Conservation (phyloP, 2,888 invertebrate species). For the Morpho achilles region DNA sequence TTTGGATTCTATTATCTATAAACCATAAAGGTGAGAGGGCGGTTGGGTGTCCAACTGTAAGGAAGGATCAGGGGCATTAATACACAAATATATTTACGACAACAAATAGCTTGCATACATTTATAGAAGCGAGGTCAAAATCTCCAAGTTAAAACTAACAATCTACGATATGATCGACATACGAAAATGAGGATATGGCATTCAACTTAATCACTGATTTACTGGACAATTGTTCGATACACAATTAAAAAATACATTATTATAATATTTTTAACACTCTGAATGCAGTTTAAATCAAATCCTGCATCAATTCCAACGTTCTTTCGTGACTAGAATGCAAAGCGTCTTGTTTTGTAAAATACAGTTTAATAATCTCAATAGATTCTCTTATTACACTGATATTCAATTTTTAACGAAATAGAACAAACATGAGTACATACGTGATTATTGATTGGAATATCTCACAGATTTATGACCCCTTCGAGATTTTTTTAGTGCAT, state of each 20-base stretch:
- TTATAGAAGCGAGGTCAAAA: conserved; percentile 22
- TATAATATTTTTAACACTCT: conserved; percentile 38
- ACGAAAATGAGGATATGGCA: conserved; percentile 20
- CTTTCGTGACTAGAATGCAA: conserved; percentile 34
- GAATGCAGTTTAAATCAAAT: conserved; percentile 40
- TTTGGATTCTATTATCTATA: conserved; percentile 63
- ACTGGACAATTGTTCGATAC: conserved; percentile 26
- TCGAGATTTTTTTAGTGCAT: too few relatives aligned
- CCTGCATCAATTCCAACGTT: conserved; percentile 22
- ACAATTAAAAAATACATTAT: conserved; percentile 33
- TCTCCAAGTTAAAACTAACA: conserved; percentile 13
- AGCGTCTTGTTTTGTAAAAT: conserved; percentile 21
- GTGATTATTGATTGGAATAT: too few relatives aligned
- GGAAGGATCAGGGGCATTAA: conserved; percentile 6
- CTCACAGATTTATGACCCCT: too few relatives aligned
- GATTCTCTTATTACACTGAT: too few relatives aligned
- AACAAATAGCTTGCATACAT: conserved; percentile 18
- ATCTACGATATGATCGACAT: conserved; percentile 19
- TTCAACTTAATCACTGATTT: conserved; percentile 14
- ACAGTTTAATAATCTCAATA: too few relatives aligned
- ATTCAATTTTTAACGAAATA: too few relatives aligned
- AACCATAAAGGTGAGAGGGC: conserved; percentile 36
- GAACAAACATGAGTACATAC: too few relatives aligned
- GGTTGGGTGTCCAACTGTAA: conserved; percentile 10
- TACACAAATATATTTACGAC: conserved; percentile 16